Conservation (phyloP, 2,797 vertebrate species). For the Vultur gryphus region DNA sequence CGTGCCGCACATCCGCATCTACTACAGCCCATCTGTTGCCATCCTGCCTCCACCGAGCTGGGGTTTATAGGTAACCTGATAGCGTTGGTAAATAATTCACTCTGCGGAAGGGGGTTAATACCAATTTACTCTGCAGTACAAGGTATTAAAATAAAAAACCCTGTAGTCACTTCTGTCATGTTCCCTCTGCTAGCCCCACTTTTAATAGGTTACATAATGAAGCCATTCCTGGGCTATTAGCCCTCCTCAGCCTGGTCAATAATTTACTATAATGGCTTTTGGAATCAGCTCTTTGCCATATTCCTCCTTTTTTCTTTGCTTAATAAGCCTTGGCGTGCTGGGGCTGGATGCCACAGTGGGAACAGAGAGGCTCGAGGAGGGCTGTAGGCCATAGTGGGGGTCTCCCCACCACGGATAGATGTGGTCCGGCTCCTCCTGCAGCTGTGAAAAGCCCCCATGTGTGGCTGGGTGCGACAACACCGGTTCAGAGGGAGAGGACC, state of each 20-base stretch:
- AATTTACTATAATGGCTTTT: slow-evolving; percentile 51
- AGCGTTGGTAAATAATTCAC: slow-evolving; percentile 61
- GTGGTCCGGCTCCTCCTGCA: background rate
- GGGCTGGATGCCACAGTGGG: background rate
- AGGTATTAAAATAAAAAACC: slow-evolving; percentile 48
- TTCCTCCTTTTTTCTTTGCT: background rate
- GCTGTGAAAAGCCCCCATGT: fast-evolving
- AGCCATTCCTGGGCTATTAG: slow-evolving; percentile 53
- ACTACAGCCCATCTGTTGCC: background rate
- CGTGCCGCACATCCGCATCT: fast-evolving
- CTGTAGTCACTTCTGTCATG: slow-evolving; percentile 41
- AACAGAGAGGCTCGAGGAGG: background rate
- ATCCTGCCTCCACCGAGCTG: background rate
- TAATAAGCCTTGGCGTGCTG: background rate
- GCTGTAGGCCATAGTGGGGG: background rate
- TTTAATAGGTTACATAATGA: slow-evolving; percentile 71
- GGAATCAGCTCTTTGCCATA: slow-evolving; percentile 33
- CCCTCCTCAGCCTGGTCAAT: slow-evolving; percentile 57
- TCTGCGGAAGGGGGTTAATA: slow-evolving; percentile 23
- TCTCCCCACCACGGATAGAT: fast-evolving
- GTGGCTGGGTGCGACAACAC: fast-evolving
- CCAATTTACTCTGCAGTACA: slow-evolving; percentile 28
- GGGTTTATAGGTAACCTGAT: background rate
- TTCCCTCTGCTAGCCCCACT: slow-evolving; percentile 37
- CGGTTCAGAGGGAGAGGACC: fast-evolving